Base-by-base conservation (phyloP, 2,113 vertebrate genomes). In the Macaca fascicularis region DNA sequence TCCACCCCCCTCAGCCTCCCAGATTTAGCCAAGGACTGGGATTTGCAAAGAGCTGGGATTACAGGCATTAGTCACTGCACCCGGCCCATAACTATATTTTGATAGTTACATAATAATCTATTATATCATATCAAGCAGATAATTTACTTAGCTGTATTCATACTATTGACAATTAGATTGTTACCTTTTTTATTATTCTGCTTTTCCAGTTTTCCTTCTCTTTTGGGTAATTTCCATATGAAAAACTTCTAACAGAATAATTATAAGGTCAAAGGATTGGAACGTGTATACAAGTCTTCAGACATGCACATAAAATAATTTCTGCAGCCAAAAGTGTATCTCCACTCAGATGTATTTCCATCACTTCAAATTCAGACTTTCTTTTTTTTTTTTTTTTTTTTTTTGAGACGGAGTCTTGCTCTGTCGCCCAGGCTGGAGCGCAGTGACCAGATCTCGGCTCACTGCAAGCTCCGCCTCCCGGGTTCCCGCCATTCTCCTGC, bases 341-440 rank as follows among this genome's bases (percentile, higher is more conserved):
- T 69, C 30, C 20, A 52, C 45, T 80, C 38, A 57, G 30, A 80
- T 72, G 17, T 8, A 72, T 17, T 72, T 23, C 40, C 30, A 79
- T 81, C 64, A 81, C 40, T 88, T 81, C 84, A 94, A 59, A 94
- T 50, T 81, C 75, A 81, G 64, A 48, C 32, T 81, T 88, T 72
- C 75, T 94, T 38, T 38, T 38, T 38, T 38, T 38, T 38, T 38
- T 38, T 38, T 38, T 38, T 38, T 38, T 38, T 38, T 38, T 38
- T 38, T 38, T 38, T 38, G 38, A 38, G 38, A 38, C 38, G 38
- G 38, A 38, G 38, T 38, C 38, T 38, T 38, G 38, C 38, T 38
- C 38, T 38, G 38, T 38, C 38, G 38, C 38, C 38, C 38, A 38
- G 38, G 38, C 38, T 38, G 38, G 38, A 38, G 38, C 38, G 38